phyloP scores from a whole-genome alignment of 2,888 invertebrate species.

The Mythimna pallens region DNA sequence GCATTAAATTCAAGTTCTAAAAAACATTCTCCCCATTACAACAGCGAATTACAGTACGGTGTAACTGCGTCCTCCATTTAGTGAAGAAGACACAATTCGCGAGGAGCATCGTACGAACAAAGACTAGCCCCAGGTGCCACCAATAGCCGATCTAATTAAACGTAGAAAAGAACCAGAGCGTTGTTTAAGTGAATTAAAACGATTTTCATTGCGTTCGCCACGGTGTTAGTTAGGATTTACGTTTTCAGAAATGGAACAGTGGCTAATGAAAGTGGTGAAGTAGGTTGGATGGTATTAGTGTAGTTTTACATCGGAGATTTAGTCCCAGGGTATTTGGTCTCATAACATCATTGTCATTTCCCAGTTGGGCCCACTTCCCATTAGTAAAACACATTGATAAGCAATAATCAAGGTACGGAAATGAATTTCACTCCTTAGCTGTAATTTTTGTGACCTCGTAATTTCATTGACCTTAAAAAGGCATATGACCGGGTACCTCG shows the following conservation, averaged over 20 bases:
- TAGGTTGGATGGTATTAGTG: constrained; percentile 17
- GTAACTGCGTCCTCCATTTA: constrained; percentile 71
- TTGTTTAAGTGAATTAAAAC: constrained; percentile 79
- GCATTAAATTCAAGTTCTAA: neutral
- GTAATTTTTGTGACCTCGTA: too few relatives aligned
- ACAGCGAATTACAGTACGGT: constrained; percentile 61
- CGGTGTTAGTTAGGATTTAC: constrained; percentile 70
- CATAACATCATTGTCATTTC: neutral
- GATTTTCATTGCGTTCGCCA: constrained; percentile 66
- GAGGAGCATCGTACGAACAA: constrained; percentile 69
- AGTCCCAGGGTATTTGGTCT: neutral
- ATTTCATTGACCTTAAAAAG: too few relatives aligned
- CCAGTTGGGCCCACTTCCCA: neutral
- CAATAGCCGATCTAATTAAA: constrained; percentile 85
- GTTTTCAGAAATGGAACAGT: constrained; percentile 61
- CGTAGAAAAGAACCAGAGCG: constrained; percentile 78
- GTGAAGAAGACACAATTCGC: constrained; percentile 77
- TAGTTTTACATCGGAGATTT: constrained; percentile 1
- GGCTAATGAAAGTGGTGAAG: constrained; percentile 49
- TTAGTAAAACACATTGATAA: neutral
- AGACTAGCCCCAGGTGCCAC: constrained; percentile 82
- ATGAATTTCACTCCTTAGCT: neutral
- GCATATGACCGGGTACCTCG: too few relatives aligned
- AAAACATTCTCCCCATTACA: constrained; percentile 18
- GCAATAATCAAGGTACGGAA: neutral